Base-by-base conservation (phyloP, 2,888 invertebrate genomes). In the Eupithecia tripunctaria region DNA sequence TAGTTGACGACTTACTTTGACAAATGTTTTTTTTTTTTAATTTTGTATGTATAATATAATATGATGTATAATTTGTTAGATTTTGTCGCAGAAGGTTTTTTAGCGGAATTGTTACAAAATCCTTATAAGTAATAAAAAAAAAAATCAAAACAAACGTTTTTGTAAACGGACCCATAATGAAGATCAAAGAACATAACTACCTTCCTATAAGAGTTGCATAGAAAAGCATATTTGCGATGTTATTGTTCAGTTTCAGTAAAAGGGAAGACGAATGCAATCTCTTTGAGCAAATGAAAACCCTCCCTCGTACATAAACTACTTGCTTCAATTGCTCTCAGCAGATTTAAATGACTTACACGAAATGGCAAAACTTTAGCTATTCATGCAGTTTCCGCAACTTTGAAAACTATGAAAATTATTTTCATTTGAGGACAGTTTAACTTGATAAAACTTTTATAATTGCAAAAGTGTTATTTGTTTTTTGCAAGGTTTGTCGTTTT, bases 281-380 rank as follows among this genome's bases (percentile, higher is more conserved):
- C 29, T 32, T 63, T 63, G 29, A 21, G n/a, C 18, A 60, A 63
- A 63, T 63, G 36, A 63, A 63, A 32, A 29, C 63, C 62, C 29
- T 60, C 27, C 29, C 8, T 29, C 60, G 79, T 80, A 81, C 83
- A 86, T 83, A 86, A 84, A 86, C 84, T 79, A 82, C 82, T 82
- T 82, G 80, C 79, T 84, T 78, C 81, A 77, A 80, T 84, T 82
- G 81, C 77, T 78, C 72, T 74, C 72, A 72, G 75, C 73, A 79
- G 79, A 75, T 77, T 79, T 74, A 79, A 78, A 73, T 79, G 77
- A 78, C 64, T 38, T 38, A 63, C 38, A 63, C 38, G 21, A 38
- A 82, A 79, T 77, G 71, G 75, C 71, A 72, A 76, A 80, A 78
- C 63, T 76, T 76, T 56, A 29, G 59, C 67, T 68, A 75, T 72